Conservation (phyloP, 2,113 vertebrate species). For the Oenanthe oenanthe region DNA sequence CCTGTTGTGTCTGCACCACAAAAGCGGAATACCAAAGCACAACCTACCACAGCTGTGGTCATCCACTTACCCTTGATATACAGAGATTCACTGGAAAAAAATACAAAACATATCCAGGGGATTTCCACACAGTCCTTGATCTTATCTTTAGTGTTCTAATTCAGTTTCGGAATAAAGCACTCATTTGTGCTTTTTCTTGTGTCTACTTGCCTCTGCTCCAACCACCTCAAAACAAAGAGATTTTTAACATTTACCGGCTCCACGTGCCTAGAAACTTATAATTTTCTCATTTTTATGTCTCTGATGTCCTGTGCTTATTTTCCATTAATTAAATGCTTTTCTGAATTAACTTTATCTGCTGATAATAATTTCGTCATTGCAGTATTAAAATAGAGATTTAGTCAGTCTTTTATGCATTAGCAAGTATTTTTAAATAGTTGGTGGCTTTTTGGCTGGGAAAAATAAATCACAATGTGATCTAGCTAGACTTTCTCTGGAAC, state of each 20-base stretch:
- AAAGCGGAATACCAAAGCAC: not conserved
- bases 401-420: not conserved
- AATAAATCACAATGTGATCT: not conserved
- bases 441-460: not conserved
- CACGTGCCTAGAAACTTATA: not conserved
- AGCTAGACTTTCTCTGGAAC: not conserved
- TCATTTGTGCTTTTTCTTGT: conserved; percentile 57
- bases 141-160: conserved; percentile 48
- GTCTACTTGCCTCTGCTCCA: conserved; percentile 58
- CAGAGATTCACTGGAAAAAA: conserved; percentile 30
- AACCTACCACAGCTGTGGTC: conserved; percentile 15
- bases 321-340: not conserved
- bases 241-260: not conserved
- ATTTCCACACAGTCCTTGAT: conserved; percentile 57
- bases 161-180: conserved; percentile 38
- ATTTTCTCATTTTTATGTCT: not conserved
- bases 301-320: not conserved
- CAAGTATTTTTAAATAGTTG: not conserved
- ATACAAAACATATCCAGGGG: conserved; percentile 38
- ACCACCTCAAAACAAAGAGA: conserved; percentile 19
- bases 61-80: conserved; percentile 20
- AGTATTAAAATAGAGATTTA: not conserved
- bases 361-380: not conserved
- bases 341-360: not conserved
- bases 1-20: not conserved